Base-by-base conservation (phyloP, 2,113 vertebrate species). In the Pimephales promelas region DNA sequence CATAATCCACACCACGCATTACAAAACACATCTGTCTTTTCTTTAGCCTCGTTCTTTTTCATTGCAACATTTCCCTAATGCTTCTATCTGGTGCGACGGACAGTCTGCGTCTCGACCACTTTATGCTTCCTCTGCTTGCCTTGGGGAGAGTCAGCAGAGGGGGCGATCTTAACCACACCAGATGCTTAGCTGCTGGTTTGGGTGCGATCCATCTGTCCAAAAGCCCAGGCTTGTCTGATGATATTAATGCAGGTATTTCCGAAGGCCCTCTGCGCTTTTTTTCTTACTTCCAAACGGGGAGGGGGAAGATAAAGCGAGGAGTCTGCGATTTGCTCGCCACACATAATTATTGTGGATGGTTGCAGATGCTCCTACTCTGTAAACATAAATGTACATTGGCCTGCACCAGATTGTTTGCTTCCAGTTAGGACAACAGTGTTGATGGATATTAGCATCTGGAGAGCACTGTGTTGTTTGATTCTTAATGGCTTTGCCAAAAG, bases 331-430 rank as follows among this genome's bases (percentile, higher is more conserved):
- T 82, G 26, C 11, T 59, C 4, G 10, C n/a, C 5, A 24, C 45
- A 49, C 79, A 71, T 71, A 86, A 82, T 86, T 82, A 78, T 45
- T 84, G 36, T 26, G 49, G 59, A 68, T 82, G 84, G 31, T 66
- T 73, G 73, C 72, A 83, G 73, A 78, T 78, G 84, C 62, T 78
- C 36, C 59, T 20, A 14, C 24, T 59, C 24, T 72, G 28, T 72
- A 83, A 83, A 28, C 56, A 59, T 26, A 72, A 59, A 62, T 47
- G 62, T 20, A 36, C 45, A 31, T 73, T n/a, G 36, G 43, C 54
- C 56, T 73, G 57, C 43, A 70, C 49, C 68, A 73, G 54, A 49
- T 24, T 79, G 75, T 85, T 80, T 85, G 20, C 45, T 84, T 34
- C 34, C 54, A 47, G 81, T 83, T 54, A 83, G 56, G 24, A 52